phyloP scores from a whole-genome alignment of 2,113 vertebrate species.

The Phoenicopterus ruber region DNA sequence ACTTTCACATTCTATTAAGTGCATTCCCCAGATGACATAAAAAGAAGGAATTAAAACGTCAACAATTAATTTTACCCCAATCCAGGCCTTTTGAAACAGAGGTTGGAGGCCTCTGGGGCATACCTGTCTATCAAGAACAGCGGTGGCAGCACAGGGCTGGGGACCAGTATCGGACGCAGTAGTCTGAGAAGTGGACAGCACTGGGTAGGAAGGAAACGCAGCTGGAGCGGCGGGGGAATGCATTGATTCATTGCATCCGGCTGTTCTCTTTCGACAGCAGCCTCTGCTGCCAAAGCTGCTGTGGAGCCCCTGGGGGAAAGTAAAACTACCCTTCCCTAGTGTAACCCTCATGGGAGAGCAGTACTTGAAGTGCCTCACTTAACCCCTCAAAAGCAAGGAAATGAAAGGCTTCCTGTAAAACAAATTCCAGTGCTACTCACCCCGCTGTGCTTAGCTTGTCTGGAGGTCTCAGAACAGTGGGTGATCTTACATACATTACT shows the following conservation, averaged over 20 bases:
- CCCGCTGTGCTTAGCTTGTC: conserved; percentile 59
- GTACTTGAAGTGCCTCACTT: conserved; percentile 66
- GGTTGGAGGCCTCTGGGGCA: background rate
- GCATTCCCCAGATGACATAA: background rate
- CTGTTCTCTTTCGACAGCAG: conserved; percentile 49
- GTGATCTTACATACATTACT: conserved; percentile 57
- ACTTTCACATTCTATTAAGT: background rate
- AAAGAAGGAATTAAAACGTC: background rate
- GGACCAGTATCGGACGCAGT: background rate
- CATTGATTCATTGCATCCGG: conserved; percentile 40
- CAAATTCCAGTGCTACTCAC: conserved; percentile 59
- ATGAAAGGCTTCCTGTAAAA: conserved; percentile 73
- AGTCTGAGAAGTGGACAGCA: background rate
- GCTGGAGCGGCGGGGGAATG: background rate
- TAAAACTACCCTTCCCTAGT: conserved; percentile 31
- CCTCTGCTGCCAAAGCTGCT: conserved; percentile 33
- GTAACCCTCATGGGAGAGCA: conserved; percentile 30
- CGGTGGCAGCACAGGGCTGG: background rate
- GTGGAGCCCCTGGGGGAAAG: background rate
- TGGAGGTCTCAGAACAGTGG: conserved; percentile 61
- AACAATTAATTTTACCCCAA: background rate
- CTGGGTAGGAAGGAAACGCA: background rate
- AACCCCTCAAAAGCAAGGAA: conserved; percentile 71
- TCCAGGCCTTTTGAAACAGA: background rate
- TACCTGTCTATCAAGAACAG: background rate